Percentiles rank a stretch among this genome's conserved stretches.
These are phyloP conservation scores for Sesamia inferens DNA, from an alignment of 2,888 invertebrate species.

Conservation along the genomic window DNA sequence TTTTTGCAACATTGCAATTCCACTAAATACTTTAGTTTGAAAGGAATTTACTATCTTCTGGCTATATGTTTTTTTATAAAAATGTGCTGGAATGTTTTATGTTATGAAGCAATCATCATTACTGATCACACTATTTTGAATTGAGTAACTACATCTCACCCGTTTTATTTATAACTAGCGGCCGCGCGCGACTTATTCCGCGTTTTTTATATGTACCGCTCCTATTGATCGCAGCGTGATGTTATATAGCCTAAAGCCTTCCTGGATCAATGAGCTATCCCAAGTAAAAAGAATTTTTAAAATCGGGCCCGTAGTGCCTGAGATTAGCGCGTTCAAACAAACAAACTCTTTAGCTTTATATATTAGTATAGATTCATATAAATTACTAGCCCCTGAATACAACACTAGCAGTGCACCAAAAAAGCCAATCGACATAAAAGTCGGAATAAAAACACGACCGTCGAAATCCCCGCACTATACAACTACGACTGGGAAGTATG, in stretches of 20 bases:
- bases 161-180: background rate
- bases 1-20: background rate
- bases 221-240: too few species aligned
- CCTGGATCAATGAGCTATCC: too few species aligned
- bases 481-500: conserved; percentile 65
- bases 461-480: conserved; percentile 60
- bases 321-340: too few species aligned
- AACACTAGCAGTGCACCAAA: conserved; percentile 24
- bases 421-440: conserved; percentile 18
- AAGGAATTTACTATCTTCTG: background rate
- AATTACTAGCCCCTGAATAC: conserved; percentile 4
- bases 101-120: background rate
- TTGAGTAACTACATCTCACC: background rate
- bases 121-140: background rate
- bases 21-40: background rate
- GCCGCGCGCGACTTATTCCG: too few species aligned
- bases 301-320: too few species aligned
- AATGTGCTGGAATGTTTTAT: background rate
- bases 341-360: too few species aligned
- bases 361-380: too few species aligned
- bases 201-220: too few species aligned
- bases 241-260: too few species aligned
- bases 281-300: too few species aligned
- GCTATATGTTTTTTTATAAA: background rate
- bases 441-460: conserved; percentile 37